phyloP scores from a whole-genome alignment of 2,113 vertebrate genomes.

The Bufo bufo region DNA sequence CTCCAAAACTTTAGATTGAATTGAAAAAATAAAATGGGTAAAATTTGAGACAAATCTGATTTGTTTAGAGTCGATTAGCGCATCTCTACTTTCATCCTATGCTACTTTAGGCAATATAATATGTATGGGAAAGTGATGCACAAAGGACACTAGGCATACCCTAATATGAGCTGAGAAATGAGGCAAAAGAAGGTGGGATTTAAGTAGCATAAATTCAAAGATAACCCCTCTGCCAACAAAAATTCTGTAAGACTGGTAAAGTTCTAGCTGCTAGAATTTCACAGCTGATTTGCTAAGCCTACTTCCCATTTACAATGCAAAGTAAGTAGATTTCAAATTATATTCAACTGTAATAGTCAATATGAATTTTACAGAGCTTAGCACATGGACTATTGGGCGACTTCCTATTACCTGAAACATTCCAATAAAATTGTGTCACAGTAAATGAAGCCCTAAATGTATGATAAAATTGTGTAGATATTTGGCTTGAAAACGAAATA shows the following conservation, averaged over 20 bases:
- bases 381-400: not conserved
- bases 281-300: not conserved
- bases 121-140: too few species aligned
- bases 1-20: too few species aligned
- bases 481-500: conserved; percentile 11
- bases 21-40: too few species aligned
- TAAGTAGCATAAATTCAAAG: too few species aligned
- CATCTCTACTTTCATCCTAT: too few species aligned
- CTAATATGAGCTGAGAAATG: too few species aligned
- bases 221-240: too few species aligned
- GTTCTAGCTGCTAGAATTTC: not conserved
- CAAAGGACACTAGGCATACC: too few species aligned
- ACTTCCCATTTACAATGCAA: conserved; percentile 3
- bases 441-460: conserved; percentile 9
- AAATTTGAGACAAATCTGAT: too few species aligned
- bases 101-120: too few species aligned
- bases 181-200: too few species aligned
- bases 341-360: not conserved
- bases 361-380: not conserved
- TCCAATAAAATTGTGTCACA: not conserved
- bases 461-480: conserved; percentile 8
- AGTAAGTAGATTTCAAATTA: not conserved
- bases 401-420: not conserved
- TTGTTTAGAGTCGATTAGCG: too few species aligned
- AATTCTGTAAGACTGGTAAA: not conserved